Evolutionary conservation across 2,113 vertebrate species (phyloP).

Genomic region (Mormyrus lacerda): DNA sequence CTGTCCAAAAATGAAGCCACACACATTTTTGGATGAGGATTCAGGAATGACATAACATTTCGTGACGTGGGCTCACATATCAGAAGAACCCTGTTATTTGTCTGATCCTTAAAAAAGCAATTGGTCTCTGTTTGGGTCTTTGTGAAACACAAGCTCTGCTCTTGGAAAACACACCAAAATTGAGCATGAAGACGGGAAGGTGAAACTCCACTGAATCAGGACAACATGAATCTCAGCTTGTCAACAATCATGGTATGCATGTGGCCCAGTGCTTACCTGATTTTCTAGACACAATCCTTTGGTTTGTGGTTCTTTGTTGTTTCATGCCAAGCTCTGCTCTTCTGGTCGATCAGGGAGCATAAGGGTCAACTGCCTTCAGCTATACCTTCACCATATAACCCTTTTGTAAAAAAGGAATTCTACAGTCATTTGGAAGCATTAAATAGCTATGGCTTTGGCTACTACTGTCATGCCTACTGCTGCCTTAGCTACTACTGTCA

Average conservation of each 20-base stretch:
- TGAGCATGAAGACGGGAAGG: neutral
- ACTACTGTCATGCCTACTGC: neutral
- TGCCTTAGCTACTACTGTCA: neutral
- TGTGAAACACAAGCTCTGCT: neutral
- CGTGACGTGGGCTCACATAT: constrained; percentile 38
- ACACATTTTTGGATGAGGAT: constrained; percentile 40
- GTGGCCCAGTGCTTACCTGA: neutral
- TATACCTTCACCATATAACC: neutral
- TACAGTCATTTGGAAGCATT: neutral
- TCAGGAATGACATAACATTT: constrained; percentile 51
- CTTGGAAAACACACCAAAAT: neutral
- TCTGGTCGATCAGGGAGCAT: neutral
- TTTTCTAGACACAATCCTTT: neutral
- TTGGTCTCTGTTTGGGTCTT: constrained; percentile 17
- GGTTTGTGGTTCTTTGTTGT: neutral
- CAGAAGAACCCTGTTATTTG: neutral
- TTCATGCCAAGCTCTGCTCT: neutral
- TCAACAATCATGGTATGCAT: neutral
- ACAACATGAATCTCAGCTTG: neutral
- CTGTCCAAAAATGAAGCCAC: constrained; percentile 31
- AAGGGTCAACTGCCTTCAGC: neutral
- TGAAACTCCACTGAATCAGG: neutral
- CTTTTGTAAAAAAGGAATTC: neutral
- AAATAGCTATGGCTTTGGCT: neutral
- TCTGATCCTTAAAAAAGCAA: neutral